Conservation (phyloP, 2,888 invertebrate species). For the Microctonus hyperodae region DNA sequence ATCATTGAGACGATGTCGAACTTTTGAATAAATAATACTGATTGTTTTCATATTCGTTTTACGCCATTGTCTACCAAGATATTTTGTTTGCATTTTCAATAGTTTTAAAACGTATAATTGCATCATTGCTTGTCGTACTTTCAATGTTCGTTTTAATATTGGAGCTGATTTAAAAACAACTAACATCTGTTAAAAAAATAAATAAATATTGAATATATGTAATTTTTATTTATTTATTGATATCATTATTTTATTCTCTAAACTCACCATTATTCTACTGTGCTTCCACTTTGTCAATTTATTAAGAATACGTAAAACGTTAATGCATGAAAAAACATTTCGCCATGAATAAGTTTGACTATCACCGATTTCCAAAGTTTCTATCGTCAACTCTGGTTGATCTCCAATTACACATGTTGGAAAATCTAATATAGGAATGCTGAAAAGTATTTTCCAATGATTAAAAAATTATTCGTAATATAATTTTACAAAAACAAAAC, state of each 20-base stretch:
- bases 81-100: slow-evolving; percentile 99
- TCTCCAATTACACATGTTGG: slow-evolving; percentile 96
- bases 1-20: slow-evolving; percentile 94
- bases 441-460: slow-evolving; percentile 48
- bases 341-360: slow-evolving; percentile 93
- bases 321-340: slow-evolving; percentile 98
- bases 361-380: slow-evolving; percentile 87
- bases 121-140: slow-evolving; percentile 95
- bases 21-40: slow-evolving; percentile 98
- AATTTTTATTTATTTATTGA: not conserved
- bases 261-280: slow-evolving; percentile 87
- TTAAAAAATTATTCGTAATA: slow-evolving; percentile 8
- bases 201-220: not conserved
- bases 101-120: slow-evolving; percentile 97
- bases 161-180: slow-evolving; percentile 99
- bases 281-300: slow-evolving; percentile 99
- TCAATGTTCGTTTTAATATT: slow-evolving; percentile 93
- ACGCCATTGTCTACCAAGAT: slow-evolving; percentile 98
- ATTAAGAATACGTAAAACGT: slow-evolving; percentile 93
- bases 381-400: slow-evolving; percentile 90
- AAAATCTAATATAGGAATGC: slow-evolving; percentile 92
- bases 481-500: not conserved
- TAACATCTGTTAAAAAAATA: slow-evolving; percentile 73
- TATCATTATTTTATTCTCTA: not conserved
- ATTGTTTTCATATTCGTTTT: slow-evolving; percentile 99